These are phyloP conservation scores for Lineus longissimus DNA, from an alignment of 1,140 invertebrate species.

Conservation along the genomic window DNA sequence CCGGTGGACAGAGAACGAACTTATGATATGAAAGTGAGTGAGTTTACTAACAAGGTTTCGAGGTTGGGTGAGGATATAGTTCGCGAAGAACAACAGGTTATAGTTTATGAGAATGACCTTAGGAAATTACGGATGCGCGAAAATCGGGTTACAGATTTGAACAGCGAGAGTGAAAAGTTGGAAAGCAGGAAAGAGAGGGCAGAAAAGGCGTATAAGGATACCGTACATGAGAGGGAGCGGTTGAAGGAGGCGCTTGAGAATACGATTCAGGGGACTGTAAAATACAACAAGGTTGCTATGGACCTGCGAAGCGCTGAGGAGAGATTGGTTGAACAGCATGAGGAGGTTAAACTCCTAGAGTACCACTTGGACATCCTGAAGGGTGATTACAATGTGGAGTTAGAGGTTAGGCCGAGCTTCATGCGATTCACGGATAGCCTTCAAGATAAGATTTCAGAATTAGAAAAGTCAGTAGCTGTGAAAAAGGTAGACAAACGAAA, in stretches of 20 bases:
- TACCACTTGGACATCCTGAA: slow-evolving; percentile 22
- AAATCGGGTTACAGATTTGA: slow-evolving; percentile 15
- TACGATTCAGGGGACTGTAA: not conserved
- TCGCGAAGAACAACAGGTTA: slow-evolving; percentile 17
- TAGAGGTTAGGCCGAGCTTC: slow-evolving; percentile 30
- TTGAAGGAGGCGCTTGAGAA: slow-evolving; percentile 8
- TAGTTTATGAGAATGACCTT: slow-evolving; percentile 6
- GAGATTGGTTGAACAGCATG: slow-evolving; percentile 15
- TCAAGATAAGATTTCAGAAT: slow-evolving; percentile 9
- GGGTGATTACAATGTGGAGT: slow-evolving; percentile 26
- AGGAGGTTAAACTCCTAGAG: slow-evolving; percentile 24
- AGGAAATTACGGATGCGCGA: slow-evolving; percentile 15
- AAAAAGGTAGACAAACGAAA: slow-evolving; percentile 1
- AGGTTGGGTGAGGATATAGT: slow-evolving; percentile 9
- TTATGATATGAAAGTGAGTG: slow-evolving; percentile 9
- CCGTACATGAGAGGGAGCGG: slow-evolving; percentile 8
- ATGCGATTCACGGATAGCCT: slow-evolving; percentile 24
- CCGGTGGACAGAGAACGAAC: not conserved
- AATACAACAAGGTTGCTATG: slow-evolving; percentile 11
- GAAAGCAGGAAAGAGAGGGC: slow-evolving; percentile 10
- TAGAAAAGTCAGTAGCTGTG: not conserved
- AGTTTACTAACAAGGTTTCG: slow-evolving; percentile 11
- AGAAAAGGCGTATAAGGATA: slow-evolving; percentile 10
- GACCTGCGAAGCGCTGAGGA: slow-evolving; percentile 15
- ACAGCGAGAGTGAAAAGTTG: slow-evolving; percentile 10